Conservation (phyloP, 2,888 invertebrate genomes). For the Sepiola atlantica region DNA sequence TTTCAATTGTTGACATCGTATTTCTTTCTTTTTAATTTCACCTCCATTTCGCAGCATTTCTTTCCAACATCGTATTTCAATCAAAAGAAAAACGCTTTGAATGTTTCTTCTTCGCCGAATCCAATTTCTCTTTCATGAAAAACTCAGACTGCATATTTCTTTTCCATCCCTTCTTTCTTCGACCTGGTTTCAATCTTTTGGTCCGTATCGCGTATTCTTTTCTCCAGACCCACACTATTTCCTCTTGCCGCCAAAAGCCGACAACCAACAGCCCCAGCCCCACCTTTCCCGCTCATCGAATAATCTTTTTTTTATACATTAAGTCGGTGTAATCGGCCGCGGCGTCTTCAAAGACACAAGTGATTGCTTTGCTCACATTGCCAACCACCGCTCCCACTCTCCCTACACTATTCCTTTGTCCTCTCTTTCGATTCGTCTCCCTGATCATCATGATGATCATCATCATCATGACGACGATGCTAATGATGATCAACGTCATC, state of each 20-base stretch:
- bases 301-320: constrained; percentile 16
- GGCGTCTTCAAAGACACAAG: neutral
- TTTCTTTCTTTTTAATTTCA: no score
- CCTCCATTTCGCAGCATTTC: no score
- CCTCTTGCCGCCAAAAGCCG: neutral
- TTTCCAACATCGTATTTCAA: no score
- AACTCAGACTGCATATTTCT: neutral
- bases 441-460: neutral
- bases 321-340: constrained; percentile 32
- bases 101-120: neutral
- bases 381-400: neutral
- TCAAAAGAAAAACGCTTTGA: neutral
- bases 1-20: no score
- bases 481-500: neutral
- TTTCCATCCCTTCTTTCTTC: neutral
- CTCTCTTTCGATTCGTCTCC: neutral
- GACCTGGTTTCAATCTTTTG: neutral
- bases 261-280: neutral
- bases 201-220: neutral
- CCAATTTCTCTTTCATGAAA: neutral
- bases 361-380: neutral
- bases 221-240: neutral
- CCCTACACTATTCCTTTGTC: neutral
- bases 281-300: neutral
- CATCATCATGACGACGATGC: neutral